Base-by-base conservation (phyloP, 2,113 vertebrate genomes). In the Zosterops hypoxanthus region DNA sequence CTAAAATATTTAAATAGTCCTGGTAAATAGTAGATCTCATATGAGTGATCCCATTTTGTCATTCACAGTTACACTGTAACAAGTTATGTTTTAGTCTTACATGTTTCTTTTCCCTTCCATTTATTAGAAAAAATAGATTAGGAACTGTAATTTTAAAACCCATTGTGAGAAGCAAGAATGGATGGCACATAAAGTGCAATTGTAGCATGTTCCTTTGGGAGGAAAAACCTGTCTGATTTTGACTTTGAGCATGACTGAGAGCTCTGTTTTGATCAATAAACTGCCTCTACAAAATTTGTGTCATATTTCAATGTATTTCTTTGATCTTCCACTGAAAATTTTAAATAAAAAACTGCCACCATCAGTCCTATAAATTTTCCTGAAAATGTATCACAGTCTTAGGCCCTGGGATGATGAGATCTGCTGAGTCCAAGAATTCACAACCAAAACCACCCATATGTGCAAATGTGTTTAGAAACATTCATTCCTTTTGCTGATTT, bases 151-250 rank as follows among this genome's bases (percentile, higher is more conserved):
- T 36, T 93, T 87, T 65, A 46, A 82, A 90, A 57, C 5, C 17
- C 0, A 0, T 6, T 36, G 12, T 16, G 42, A 77, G 29, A 70
- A 71, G 46, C 42, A 87, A 63, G 34, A 28, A 75, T 9, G 12
- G 31, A 36, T 65, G 22, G 41, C 17, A 33, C 0, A 0, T 21
- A 60, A 86, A 0, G 0, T 31, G 9, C 39, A 66, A 13, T 15
- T 59, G 49, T 8, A 88, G 49, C 12, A n/a, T 61, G 16, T 15
- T 82, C 49, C 63, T 82, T 17, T 59, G 11, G 6, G 3, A 20
- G 7, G 2, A 6, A 66, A 53, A 52, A 9, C 3, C n/a, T 73
- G 16, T 63, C 39, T 83, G 24, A 60, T 44, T 89, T 91, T 42
- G 60, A 81, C 42, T 75, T 26, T 6, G 17, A 65, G 19, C 16